Evolutionary conservation across 2,113 vertebrate species (phyloP), one percentile per base, ranked within the genome.

Genomic region (Nettapus auritus): DNA sequence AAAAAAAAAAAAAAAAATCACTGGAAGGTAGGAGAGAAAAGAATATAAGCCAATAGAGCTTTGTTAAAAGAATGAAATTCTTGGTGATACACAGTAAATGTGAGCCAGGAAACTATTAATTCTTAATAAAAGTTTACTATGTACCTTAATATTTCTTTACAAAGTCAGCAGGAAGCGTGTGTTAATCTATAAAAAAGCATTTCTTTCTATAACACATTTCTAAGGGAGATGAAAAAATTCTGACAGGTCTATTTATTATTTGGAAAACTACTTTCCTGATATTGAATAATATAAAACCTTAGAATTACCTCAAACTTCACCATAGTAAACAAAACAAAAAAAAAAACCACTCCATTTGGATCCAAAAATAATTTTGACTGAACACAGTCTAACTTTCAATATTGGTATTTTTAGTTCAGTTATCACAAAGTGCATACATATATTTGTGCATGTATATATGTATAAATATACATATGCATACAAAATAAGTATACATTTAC

Each of bases 121-220:
- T 84, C 88, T 76, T 96, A 96, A 96, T 89, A 73, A 90, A 95
- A 93, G 70, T 92, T 96, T 89, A 96, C 87, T 62, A 60, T 13
- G 42, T 87, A 81, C 38, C 66, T 73, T 93, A 73, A 91, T 84
- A 82, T 69, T 91, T 80, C 80, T 95, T 95, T 74, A n/a, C 48
- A 77, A 88, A 90, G 88, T 86, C 55, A 40, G 85, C 85, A 97
- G 96, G 92, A 97, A 97, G 84, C 50, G 63, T 22, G 11, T 6
- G 42, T 74, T 89, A 44, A 92, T 85, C 77, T 60, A 84, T 36
- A 77, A 68, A 75, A 66, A 84, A 57, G 73, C 40, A 1, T n/a
- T 71, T 55, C 60, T 56, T 68, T 75, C 73, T 81, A n/a, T 48
- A 76, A 33, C 16, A 1, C 60, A 44, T 53, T 94, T 75, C 29